Evolutionary conservation across 2,888 invertebrate genomes (phyloP).

Genomic region (Disparrhopalites patrizii): DNA sequence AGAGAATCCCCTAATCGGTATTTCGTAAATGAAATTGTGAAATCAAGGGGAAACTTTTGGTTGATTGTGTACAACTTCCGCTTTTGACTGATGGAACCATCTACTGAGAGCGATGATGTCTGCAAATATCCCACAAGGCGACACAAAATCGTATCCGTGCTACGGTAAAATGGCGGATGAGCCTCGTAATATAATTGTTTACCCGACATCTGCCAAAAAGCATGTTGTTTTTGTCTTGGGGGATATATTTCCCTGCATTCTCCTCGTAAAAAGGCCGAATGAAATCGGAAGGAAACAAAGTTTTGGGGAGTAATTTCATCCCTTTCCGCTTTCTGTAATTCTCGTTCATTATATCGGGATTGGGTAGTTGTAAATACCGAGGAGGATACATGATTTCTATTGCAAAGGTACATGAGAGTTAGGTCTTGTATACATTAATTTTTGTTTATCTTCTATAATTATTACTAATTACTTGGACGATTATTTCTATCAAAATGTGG

Average conservation of each 20-base stretch:
- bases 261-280: conserved; percentile 38
- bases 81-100: conserved; percentile 39
- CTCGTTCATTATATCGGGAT: conserved; percentile 21
- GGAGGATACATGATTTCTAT: conserved; percentile 44
- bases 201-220: conserved; percentile 33
- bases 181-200: neutral
- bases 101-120: conserved; percentile 39
- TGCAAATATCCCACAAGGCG: conserved; percentile 23
- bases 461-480: conserved; percentile 28
- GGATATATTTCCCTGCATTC: conserved; percentile 28
- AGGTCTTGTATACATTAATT: neutral
- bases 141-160: neutral
- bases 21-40: neutral
- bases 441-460: neutral
- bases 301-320: conserved; percentile 39
- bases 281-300: conserved; percentile 43
- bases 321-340: conserved; percentile 36
- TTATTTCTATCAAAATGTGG: conserved; percentile 35
- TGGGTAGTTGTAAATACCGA: conserved; percentile 26
- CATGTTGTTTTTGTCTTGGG: conserved; percentile 11
- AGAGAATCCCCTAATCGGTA: too few species aligned
- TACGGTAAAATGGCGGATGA: neutral
- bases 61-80: conserved; percentile 28
- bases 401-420: conserved; percentile 5
- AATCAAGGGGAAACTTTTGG: neutral